Conservation (phyloP, 2,888 invertebrate genomes). For the Phlogophora meticulosa region DNA sequence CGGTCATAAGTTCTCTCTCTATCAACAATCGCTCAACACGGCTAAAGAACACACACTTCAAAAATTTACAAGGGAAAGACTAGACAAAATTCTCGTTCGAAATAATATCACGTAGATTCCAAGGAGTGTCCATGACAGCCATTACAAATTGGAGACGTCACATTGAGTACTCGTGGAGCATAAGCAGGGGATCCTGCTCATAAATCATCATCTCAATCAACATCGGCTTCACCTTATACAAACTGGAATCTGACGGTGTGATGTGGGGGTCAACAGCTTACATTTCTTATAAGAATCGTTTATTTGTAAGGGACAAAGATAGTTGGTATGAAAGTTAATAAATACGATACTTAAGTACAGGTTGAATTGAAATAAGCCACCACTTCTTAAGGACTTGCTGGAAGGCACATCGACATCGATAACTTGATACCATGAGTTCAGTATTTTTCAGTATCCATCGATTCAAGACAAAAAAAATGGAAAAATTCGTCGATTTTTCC, state of each 20-base stretch:
- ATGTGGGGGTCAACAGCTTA: slow-evolving; percentile 3
- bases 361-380: no score
- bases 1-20: no score
- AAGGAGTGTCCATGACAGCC: slow-evolving; percentile 5
- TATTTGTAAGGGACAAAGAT: background rate
- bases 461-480: no score
- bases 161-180: slow-evolving; percentile 15
- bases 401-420: no score
- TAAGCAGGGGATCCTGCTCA: slow-evolving; percentile 24
- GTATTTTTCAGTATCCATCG: no score
- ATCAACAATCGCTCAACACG: no score
- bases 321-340: background rate
- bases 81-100: no score
- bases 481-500: no score
- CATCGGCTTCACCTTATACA: slow-evolving; percentile 15
- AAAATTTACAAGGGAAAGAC: background rate
- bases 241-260: slow-evolving; percentile 8
- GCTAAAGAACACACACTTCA: no score
- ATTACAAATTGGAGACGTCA: slow-evolving; percentile 28
- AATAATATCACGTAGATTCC: background rate
- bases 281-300: background rate
- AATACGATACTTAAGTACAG: no score
- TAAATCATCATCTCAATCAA: slow-evolving; percentile 37
- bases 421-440: no score
- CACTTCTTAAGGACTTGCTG: no score